Conservation (phyloP, 2,888 invertebrate genomes). For the Caenorhabditis angaria region DNA sequence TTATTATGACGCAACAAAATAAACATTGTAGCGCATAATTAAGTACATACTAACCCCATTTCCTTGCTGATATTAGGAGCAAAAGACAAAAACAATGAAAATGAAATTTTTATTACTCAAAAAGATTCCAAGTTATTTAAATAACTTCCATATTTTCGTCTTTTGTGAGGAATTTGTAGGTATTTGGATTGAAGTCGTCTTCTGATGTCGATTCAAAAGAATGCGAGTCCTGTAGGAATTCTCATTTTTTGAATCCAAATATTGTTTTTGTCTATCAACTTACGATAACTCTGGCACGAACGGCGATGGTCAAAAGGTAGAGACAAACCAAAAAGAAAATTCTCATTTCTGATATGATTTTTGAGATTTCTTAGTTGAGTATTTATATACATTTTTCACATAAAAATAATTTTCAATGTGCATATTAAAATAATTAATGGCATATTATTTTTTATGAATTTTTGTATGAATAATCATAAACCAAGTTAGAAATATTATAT, state of each 20-base stretch:
- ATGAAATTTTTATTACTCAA: background rate
- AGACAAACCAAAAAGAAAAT: background rate
- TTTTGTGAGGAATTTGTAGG: background rate
- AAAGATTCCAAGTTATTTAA: background rate
- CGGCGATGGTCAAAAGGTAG: background rate
- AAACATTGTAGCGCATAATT: background rate
- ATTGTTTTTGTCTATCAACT: too few relatives aligned
- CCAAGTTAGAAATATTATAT: too few relatives aligned
- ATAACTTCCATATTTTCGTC: background rate
- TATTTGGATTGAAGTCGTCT: background rate
- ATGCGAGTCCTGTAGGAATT: too few relatives aligned
- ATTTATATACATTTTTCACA: background rate
- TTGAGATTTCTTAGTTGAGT: background rate
- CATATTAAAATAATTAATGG: background rate
- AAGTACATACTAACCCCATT: too few relatives aligned
- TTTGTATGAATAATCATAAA: too few relatives aligned
- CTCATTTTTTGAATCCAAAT: too few relatives aligned
- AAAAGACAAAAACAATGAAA: background rate
- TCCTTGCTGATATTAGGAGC: too few relatives aligned
- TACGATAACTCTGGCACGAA: background rate
- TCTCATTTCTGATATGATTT: background rate
- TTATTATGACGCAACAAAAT: slow-evolving; percentile 1
- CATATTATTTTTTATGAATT: background rate
- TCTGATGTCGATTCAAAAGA: too few relatives aligned
- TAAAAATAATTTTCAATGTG: background rate